These are phyloP conservation scores for Lithophane semibrunnea DNA, from an alignment of 2,888 invertebrate species.

Conservation along the genomic window DNA sequence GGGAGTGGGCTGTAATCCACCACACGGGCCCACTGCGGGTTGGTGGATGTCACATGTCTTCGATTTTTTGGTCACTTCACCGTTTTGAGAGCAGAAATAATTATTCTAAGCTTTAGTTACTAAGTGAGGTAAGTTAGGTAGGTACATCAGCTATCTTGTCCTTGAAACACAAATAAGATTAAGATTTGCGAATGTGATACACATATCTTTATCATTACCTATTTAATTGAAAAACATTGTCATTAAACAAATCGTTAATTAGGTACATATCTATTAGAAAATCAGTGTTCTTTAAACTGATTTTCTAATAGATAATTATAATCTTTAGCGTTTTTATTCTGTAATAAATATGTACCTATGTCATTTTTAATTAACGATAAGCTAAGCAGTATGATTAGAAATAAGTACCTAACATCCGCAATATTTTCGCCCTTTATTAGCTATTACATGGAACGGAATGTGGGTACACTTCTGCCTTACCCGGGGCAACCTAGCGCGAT, in stretches of 20 bases:
- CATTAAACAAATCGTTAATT: neutral
- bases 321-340: neutral
- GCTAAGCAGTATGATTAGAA: neutral
- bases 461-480: no score
- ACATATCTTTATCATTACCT: neutral
- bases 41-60: no score
- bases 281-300: neutral
- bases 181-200: conserved; percentile 1
- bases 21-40: no score
- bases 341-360: neutral
- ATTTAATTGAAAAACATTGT: conserved; percentile 27
- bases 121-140: neutral
- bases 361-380: neutral
- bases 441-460: no score
- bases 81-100: no score
- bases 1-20: no score
- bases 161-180: conserved; percentile 16
- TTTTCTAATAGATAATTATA: neutral
- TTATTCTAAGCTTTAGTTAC: neutral
- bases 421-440: neutral
- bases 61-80: no score
- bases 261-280: no score
- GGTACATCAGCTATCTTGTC: neutral
- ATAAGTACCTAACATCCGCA: neutral
- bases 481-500: no score